Conservation (phyloP, 2,113 vertebrate genomes). For the Alouatta palliata region DNA sequence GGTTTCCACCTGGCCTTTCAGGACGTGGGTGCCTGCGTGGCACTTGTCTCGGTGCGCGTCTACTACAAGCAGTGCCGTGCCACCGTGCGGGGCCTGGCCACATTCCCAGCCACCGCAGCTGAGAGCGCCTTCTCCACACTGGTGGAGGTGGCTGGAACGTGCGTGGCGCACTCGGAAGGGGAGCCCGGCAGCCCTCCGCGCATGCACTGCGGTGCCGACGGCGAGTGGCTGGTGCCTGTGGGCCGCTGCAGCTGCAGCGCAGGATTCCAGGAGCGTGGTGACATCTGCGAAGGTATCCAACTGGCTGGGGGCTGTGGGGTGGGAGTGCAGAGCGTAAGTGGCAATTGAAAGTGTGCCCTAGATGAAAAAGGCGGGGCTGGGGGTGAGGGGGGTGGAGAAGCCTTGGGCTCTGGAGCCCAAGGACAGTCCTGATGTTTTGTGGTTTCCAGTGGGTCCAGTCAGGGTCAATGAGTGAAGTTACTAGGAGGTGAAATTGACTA, state of each 20-base stretch:
- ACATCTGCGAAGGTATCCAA: constrained; percentile 92
- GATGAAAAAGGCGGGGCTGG: not conserved
- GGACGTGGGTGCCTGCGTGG: constrained; percentile 96
- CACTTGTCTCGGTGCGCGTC: constrained; percentile 94
- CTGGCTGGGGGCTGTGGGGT: not conserved
- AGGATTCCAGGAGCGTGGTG: constrained; percentile 96
- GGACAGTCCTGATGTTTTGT: not conserved
- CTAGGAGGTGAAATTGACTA: not conserved
- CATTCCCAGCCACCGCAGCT: constrained; percentile 94
- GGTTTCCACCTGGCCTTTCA: constrained; percentile 98
- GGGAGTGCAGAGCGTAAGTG: not conserved
- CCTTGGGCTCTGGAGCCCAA: not conserved
- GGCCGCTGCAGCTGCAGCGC: constrained; percentile 96
- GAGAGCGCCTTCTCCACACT: constrained; percentile 94
- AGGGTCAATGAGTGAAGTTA: not conserved
- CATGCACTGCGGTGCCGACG: constrained; percentile 98
- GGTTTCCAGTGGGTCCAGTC: not conserved
- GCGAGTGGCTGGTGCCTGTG: constrained; percentile 97
- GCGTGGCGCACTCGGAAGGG: constrained; percentile 93
- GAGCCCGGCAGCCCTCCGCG: constrained; percentile 92
- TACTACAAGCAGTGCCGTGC: constrained; percentile 96
- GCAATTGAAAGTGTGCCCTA: not conserved
- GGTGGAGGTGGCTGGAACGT: constrained; percentile 94
- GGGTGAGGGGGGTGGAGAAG: not conserved
- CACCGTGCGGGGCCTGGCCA: constrained; percentile 92